Evolutionary conservation across 2,888 invertebrate species (phyloP), one percentile per base, ranked within the genome.

Genomic region (Calameuta filiformis): DNA sequence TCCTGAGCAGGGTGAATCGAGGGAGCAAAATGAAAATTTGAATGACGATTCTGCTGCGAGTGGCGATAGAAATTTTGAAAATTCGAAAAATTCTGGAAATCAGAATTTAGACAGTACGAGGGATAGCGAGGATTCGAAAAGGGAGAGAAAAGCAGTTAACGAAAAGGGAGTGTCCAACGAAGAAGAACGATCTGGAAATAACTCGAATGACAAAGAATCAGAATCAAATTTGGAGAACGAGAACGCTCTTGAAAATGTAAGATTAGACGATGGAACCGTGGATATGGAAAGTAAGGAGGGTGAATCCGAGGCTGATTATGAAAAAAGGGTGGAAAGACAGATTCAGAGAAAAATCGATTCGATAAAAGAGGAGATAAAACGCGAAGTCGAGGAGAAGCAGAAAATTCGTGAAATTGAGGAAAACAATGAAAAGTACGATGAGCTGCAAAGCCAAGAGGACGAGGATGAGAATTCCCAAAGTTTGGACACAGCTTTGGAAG

Each of bases 281-380:
- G 75, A 76, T 15, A 34, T 35, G 74, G 74, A 73, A 15, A 81
- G 80, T 3, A 78, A 80, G 40, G 82, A 82, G 23, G 79, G 78
- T 0, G 76, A 76, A 31, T 69, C 81, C 15, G 80, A 81, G 34
- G 73, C 78, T 15, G 80, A 84, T 68, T 87, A 87, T 73, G 87
- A 90, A 75, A 88, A 85, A 73, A 82, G 87, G 12, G 84, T 91
- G 15, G 90, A 91, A 80, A 83, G 88, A n/a, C 87, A 90, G 79
- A 91, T 92, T 75, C 88, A 91, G 82, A 81, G 87, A 23, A 90
- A 89, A 82, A 91, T 92, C 74, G 88, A 90, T 34, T 86, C 88
- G 15, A 91, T 92, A 56, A 92, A 92, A 78, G 90, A 90, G 23
- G 89, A 92, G 77, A 90, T 92, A 1, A 90, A 90, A 76, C 86